Evolutionary conservation across 1,140 invertebrate genomes (phyloP).

Genomic region (Acyrthosiphon pisum): DNA sequence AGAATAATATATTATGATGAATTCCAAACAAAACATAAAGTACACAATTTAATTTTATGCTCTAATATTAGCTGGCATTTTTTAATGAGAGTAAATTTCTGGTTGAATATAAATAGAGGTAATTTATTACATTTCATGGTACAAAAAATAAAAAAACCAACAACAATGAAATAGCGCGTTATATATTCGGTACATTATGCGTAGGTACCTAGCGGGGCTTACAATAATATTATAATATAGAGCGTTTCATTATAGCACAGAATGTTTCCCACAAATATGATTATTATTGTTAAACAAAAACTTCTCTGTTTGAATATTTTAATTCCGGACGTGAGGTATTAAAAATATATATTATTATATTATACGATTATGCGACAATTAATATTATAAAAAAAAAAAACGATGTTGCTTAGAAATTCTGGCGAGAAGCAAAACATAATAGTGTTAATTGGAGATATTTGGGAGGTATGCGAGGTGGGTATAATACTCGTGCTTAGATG

Average conservation of each 20-base stretch:
- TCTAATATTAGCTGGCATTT: neutral
- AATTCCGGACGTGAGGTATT: neutral
- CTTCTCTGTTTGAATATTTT: neutral
- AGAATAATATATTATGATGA: neutral
- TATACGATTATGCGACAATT: neutral
- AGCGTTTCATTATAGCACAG: neutral
- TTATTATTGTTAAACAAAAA: neutral
- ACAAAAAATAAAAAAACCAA: neutral
- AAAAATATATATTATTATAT: neutral
- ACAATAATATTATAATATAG: neutral
- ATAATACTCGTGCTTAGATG: neutral
- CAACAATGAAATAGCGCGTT: neutral
- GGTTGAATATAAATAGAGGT: neutral
- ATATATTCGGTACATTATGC: neutral
- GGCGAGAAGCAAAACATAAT: neutral
- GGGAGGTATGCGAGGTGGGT: neutral
- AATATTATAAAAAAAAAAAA: neutral
- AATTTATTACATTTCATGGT: neutral
- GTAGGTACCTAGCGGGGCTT: neutral
- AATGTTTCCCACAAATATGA: neutral
- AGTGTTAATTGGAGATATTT: neutral
- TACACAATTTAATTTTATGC: neutral
- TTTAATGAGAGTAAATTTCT: constrained; percentile 7
- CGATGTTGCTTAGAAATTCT: neutral
- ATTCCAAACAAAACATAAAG: neutral